These are phyloP conservation scores for Boloria euphrosyne DNA, from an alignment of 2,888 invertebrate species.

Conservation along the genomic window DNA sequence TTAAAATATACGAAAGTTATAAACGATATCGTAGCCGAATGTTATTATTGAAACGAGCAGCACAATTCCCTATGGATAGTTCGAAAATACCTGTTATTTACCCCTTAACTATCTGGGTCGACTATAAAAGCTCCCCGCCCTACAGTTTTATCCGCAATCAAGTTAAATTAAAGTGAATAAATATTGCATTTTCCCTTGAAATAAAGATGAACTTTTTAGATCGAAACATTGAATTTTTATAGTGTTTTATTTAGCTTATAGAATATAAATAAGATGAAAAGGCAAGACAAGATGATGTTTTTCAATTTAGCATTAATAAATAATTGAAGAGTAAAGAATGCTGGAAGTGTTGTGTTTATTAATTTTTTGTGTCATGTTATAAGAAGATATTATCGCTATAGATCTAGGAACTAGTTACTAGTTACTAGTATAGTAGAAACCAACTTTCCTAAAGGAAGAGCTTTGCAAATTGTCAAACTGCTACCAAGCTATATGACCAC, in stretches of 20 bases:
- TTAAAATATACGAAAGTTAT: constrained; percentile 10
- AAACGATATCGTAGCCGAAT: constrained; percentile 1
- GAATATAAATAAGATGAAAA: too few species aligned
- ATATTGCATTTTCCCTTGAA: constrained; percentile 1
- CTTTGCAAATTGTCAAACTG: too few species aligned
- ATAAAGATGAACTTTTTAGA: constrained; percentile 3
- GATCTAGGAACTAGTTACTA: too few species aligned
- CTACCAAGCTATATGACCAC: background rate
- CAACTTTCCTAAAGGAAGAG: too few species aligned
- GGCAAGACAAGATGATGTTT: too few species aligned
- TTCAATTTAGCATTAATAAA: too few species aligned
- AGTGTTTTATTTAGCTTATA: background rate
- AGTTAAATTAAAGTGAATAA: constrained; percentile 8
- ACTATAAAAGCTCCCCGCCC: constrained; percentile 26
- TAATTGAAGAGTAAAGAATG: too few species aligned
- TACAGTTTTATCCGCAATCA: constrained; percentile 22
- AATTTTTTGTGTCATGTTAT: too few species aligned
- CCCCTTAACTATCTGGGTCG: constrained; percentile 30
- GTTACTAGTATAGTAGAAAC: too few species aligned
- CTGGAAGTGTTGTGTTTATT: too few species aligned
- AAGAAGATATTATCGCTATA: too few species aligned
- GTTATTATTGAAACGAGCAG: constrained; percentile 23
- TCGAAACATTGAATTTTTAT: background rate
- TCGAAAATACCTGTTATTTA: constrained; percentile 30
- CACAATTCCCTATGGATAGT: constrained; percentile 27